Percentiles rank a stretch among this genome's conserved stretches.
These are phyloP conservation scores for Bimastos eiseni DNA, from an alignment of 2,888 invertebrate species.

Conservation along the genomic window DNA sequence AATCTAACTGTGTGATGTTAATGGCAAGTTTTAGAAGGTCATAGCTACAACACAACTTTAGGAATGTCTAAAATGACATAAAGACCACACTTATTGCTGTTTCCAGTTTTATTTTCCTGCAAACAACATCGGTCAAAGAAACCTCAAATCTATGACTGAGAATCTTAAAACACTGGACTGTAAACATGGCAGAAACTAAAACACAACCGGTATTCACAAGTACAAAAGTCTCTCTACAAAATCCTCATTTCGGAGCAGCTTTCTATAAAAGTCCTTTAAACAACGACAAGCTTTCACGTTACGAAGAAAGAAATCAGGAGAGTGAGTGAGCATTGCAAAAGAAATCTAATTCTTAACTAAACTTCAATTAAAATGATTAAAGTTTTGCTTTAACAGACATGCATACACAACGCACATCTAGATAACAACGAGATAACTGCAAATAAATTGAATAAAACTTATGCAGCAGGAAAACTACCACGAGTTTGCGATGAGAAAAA, in stretches of 20 bases:
- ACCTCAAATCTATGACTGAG: background rate
- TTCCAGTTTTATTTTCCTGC: conserved; percentile 1
- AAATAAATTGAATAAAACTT: background rate
- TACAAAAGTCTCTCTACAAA: background rate
- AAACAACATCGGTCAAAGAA: background rate
- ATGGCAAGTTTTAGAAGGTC: background rate
- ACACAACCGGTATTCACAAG: conserved; percentile 13
- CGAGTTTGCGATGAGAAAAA: background rate
- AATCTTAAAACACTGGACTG: background rate
- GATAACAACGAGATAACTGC: background rate
- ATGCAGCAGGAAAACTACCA: background rate
- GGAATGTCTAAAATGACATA: background rate
- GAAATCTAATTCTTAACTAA: background rate
- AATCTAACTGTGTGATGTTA: background rate
- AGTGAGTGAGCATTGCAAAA: background rate
- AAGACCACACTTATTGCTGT: background rate
- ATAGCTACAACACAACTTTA: background rate
- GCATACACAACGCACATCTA: background rate
- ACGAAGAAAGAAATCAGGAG: background rate
- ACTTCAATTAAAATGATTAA: background rate
- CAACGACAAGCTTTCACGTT: background rate
- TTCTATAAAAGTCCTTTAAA: background rate
- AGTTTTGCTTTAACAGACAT: background rate
- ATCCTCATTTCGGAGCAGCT: background rate
- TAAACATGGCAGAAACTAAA: background rate